Evolutionary conservation across 2,888 invertebrate species (phyloP).

Genomic region (Limenitis camilla): DNA sequence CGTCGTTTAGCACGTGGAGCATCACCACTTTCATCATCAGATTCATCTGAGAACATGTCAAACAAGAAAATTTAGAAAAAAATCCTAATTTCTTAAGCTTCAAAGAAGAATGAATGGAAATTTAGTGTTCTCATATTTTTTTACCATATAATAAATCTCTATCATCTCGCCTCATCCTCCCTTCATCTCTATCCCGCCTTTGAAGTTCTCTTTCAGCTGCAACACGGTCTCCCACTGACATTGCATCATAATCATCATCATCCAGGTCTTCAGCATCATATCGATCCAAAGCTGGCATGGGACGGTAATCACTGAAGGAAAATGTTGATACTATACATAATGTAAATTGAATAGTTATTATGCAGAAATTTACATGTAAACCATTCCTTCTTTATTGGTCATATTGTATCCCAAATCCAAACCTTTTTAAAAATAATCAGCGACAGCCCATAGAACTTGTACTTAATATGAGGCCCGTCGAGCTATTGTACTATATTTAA

Average conservation of each 20-base stretch:
- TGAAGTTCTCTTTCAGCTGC: constrained; percentile 95
- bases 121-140: too few species aligned
- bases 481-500: too few species aligned
- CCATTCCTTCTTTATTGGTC: too few species aligned
- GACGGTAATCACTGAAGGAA: constrained; percentile 89
- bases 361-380: background rate
- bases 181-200: constrained; percentile 88
- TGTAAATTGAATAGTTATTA: background rate
- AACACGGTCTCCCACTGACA: constrained; percentile 89
- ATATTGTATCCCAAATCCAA: too few species aligned
- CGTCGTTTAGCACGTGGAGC: constrained; percentile 80
- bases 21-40: constrained; percentile 85
- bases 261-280: constrained; percentile 92
- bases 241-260: constrained; percentile 85
- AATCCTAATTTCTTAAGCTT: background rate
- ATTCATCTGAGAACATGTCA: constrained; percentile 79
- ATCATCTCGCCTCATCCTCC: constrained; percentile 83
- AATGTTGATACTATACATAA: constrained; percentile 1
- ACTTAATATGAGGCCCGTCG: too few species aligned
- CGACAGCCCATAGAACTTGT: too few species aligned
- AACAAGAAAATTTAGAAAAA: too few species aligned
- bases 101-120: background rate
- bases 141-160: constrained; percentile 90
- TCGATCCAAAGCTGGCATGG: constrained; percentile 94
- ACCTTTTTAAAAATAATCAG: too few species aligned